Base-by-base conservation (phyloP, 2,888 invertebrate species). In the Andrena flavipes region DNA sequence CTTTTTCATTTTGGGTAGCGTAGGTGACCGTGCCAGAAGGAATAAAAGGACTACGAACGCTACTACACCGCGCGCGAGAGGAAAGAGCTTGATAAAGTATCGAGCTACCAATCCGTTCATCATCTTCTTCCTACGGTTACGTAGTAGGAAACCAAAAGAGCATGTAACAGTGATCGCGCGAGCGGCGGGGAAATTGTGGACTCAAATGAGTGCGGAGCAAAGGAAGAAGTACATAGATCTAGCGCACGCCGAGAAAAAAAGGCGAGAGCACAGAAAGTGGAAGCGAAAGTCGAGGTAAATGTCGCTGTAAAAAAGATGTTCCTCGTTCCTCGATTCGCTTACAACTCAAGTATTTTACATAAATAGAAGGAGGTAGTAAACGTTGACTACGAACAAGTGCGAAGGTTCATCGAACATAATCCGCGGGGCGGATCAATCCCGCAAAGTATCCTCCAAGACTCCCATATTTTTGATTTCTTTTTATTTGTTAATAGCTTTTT, bases 401-500 rank as follows among this genome's bases (percentile, higher is more conserved):
- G 7, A 10, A 20, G 16, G 2, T 29, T 26, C 2, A 0, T 42
- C 2, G 23, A n/a, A 7, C 13, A 13, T 0, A 13, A 42, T 42
- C 3, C 42, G 10, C 2, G 13, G 42, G 16, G 42, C 16, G 42
- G 16, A 42, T 16, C 16, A 16, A 42, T 16, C 42, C 13, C 42
- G 60, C 49, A 67, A 68, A 56, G 29, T 49, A 51, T 68, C 29
- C 42, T 16, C 29, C 23, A 49, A 26, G 33, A 35, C 33, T 33
- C 54, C 62, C 3, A 82, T 88, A 87, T 91, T 93, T 92, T 91
- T 91, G 92, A 89, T 92, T 93, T 92, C 89, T 90, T 91, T 93
- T 93, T 94, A 94, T 94, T 94, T 93, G 93, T 94, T 94, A 93
- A 92, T 94, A 94, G 91, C 88, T 92, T 92, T 93, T 93, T 93